A percentile compares a stretch with the other conserved stretches of the same genome.
Evolutionary conservation across 2,113 vertebrate species (phyloP).

Genomic region (Helogale parvula): DNA sequence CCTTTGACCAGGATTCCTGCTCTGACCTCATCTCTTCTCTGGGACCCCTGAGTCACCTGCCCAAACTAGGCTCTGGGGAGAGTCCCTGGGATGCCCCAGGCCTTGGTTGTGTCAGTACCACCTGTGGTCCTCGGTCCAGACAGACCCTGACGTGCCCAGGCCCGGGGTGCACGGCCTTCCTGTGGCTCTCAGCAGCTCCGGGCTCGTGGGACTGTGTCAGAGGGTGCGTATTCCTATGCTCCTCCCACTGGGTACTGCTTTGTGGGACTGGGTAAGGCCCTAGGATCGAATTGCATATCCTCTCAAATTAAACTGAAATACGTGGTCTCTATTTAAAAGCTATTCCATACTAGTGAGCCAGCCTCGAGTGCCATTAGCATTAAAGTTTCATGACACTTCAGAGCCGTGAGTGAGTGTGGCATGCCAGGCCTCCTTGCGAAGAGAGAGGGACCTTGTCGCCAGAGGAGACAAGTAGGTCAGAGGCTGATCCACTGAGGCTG

Average conservation of each 20-base stretch:
- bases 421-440: background rate
- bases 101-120: rapidly evolving
- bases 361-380: slow-evolving; percentile 71
- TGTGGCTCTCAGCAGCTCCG: rapidly evolving
- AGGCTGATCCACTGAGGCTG: background rate
- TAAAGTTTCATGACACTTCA: slow-evolving; percentile 74
- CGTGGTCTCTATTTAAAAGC: background rate
- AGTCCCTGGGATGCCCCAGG: background rate
- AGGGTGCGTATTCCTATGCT: background rate
- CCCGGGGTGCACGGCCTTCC: rapidly evolving
- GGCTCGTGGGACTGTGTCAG: background rate
- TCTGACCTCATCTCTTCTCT: background rate
- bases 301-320: background rate
- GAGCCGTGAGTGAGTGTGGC: slow-evolving; percentile 43
- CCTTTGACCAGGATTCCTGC: background rate
- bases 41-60: background rate
- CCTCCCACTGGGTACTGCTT: background rate
- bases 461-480: background rate
- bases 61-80: background rate
- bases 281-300: background rate
- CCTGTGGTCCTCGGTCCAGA: background rate
- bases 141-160: background rate
- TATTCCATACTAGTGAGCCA: slow-evolving; percentile 69
- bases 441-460: background rate
- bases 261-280: slow-evolving; percentile 59